Conservation (phyloP, 2,113 vertebrate genomes). For the Esox niger region DNA sequence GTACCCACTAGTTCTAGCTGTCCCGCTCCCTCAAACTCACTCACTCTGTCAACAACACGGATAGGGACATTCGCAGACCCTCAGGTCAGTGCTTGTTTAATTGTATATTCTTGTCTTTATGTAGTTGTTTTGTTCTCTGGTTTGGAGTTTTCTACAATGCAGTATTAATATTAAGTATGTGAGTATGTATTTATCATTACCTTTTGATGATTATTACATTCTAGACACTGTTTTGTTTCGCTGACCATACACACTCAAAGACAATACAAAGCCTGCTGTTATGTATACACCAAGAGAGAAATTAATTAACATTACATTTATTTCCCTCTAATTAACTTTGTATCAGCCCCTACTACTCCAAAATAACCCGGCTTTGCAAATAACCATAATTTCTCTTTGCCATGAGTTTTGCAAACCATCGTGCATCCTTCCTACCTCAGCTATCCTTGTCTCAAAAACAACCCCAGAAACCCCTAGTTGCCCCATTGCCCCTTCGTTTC, state of each 20-base stretch:
- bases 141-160: not conserved
- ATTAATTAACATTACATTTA: not conserved
- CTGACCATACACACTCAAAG: too few species aligned
- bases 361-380: conserved; percentile 16
- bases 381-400: conserved; percentile 24
- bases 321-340: not conserved
- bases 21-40: conserved; percentile 34
- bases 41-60: conserved; percentile 35
- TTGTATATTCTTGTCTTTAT: not conserved
- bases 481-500: conserved; percentile 42
- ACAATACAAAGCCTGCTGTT: too few species aligned
- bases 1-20: conserved; percentile 65
- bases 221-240: too few species aligned
- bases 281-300: not conserved
- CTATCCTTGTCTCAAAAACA: conserved; percentile 33
- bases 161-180: not conserved
- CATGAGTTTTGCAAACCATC: conserved; percentile 59
- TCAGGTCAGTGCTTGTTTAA: conserved; percentile 64
- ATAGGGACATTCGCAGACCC: conserved; percentile 3
- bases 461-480: conserved; percentile 33
- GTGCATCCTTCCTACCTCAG: conserved; percentile 40
- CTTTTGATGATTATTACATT: too few species aligned
- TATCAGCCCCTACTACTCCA: not conserved
- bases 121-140: not conserved
- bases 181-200: not conserved